Evolutionary conservation across 2,888 invertebrate genomes (phyloP), one percentile per base, ranked within the genome.

Genomic region (Crossocerus cetratus): DNA sequence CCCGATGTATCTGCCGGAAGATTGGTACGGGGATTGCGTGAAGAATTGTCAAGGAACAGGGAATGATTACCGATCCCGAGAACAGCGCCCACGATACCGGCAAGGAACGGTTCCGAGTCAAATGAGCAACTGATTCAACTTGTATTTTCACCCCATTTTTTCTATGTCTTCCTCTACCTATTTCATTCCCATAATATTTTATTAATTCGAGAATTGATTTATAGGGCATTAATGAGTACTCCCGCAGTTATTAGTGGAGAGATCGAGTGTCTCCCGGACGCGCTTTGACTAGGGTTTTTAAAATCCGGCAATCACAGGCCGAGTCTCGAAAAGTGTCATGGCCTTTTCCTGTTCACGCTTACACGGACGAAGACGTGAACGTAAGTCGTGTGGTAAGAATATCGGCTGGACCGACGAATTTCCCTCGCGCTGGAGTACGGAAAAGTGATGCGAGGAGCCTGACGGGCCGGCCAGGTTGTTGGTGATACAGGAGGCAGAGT

Each of bases 271-370:
- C 32, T 4, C 5, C 8, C 1, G 11, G 4, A 2, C 8, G 4
- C n/a, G 21, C 16, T 2, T 83, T 84, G 86, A 86, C 72, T 82
- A 67, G 64, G 20, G 53, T 65, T 45, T 71, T 66, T 60, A 53
- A 76, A 77, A 76, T 82, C 86, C 84, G 85, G 83, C 63, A 76
- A 77, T 82, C 77, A 80, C 80, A 69, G 82, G 64, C 71, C 66
- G 67, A 66, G 64, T 65, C 74, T 77, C 76, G 75, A 77, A 72
- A 55, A 80, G 69, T 84, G 82, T 83, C 80, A 90, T 91, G 91
- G 90, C 88, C 90, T 90, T 91, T 91, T 91, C 91, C 91, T 90
- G 89, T 91, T 90, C 86, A 88, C 87, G 90, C 87, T 83, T 87
- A 84, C 80, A 83, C 78, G 80, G 77, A 78, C 78, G 88, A 86